Conservation (phyloP, 2,113 vertebrate genomes). For the Phalacrocorax brasilianus region DNA sequence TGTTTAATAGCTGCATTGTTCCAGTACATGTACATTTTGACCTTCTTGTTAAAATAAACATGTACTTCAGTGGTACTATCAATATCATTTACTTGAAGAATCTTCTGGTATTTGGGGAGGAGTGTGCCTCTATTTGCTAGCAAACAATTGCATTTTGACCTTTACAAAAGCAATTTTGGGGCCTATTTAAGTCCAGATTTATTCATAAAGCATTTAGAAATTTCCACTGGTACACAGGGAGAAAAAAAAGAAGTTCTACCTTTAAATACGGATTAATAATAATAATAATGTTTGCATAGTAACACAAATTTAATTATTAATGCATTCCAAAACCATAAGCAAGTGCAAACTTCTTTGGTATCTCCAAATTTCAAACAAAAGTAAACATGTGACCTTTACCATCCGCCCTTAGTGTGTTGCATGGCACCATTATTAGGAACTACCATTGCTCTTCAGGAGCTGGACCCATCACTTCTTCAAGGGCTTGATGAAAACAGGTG, state of each 20-base stretch:
- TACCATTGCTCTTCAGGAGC: neutral
- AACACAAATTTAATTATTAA: neutral
- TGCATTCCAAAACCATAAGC: neutral
- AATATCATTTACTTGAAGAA: conserved; percentile 15
- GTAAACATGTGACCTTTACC: neutral
- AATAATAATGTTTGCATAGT: neutral
- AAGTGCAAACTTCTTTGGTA: neutral
- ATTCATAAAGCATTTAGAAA: neutral
- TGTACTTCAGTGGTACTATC: neutral
- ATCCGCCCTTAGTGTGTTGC: neutral
- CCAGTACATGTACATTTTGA: conserved; percentile 19
- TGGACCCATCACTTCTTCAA: neutral
- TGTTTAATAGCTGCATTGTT: conserved; percentile 47
- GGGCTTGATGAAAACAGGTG: neutral
- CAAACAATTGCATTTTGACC: neutral
- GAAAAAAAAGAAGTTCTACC: neutral
- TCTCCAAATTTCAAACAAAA: neutral
- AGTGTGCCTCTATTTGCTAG: neutral
- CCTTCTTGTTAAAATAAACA: conserved; percentile 54
- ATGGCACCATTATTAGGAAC: neutral
- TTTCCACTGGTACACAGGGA: neutral
- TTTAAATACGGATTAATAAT: neutral
- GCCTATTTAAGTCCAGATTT: neutral
- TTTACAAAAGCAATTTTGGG: neutral
- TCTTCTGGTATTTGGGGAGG: neutral